These are phyloP conservation scores for Drosophila borborema DNA, from an alignment of 2,888 invertebrate genomes.

Conservation along the genomic window DNA sequence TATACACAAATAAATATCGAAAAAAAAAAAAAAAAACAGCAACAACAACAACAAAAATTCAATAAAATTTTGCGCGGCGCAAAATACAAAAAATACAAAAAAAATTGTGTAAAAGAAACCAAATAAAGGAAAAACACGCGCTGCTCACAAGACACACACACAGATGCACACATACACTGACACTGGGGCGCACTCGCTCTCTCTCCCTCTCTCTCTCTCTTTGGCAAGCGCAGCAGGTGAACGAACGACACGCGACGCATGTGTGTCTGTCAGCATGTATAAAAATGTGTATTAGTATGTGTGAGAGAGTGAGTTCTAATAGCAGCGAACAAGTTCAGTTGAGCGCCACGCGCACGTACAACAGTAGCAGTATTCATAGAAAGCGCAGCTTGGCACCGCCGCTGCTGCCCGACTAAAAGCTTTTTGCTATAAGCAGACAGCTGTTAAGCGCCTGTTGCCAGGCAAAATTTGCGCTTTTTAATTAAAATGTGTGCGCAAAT, in stretches of 20 bases:
- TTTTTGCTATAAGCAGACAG: conserved; percentile 50
- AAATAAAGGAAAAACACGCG: conserved; percentile 59
- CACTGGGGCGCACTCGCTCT: not conserved
- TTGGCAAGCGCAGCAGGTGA: conserved; percentile 63
- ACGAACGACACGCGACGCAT: conserved; percentile 76
- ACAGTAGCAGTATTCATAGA: conserved; percentile 10
- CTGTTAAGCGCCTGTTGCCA: conserved; percentile 69
- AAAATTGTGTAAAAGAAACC: conserved; percentile 28
- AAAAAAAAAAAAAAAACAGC: conserved; percentile 17
- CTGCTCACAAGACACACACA: conserved; percentile 40
- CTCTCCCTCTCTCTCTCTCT: conserved; percentile 3
- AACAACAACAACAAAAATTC: conserved; percentile 15
- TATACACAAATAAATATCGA: conserved; percentile 19
- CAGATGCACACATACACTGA: not conserved
- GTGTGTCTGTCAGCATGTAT: conserved; percentile 8
- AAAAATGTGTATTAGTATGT: conserved; percentile 13
- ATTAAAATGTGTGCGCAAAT: conserved; percentile 50
- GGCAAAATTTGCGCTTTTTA: conserved; percentile 39
- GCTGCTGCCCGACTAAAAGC: conserved; percentile 42
- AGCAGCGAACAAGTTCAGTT: conserved; percentile 46
- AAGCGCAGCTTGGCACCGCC: conserved; percentile 30
- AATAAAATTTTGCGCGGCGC: conserved; percentile 54
- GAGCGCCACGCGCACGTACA: conserved; percentile 47
- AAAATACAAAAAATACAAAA: conserved; percentile 32
- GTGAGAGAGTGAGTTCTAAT: conserved; percentile 45